Conservation (phyloP, 1,140 invertebrate species). For the Pissodes strobi region DNA sequence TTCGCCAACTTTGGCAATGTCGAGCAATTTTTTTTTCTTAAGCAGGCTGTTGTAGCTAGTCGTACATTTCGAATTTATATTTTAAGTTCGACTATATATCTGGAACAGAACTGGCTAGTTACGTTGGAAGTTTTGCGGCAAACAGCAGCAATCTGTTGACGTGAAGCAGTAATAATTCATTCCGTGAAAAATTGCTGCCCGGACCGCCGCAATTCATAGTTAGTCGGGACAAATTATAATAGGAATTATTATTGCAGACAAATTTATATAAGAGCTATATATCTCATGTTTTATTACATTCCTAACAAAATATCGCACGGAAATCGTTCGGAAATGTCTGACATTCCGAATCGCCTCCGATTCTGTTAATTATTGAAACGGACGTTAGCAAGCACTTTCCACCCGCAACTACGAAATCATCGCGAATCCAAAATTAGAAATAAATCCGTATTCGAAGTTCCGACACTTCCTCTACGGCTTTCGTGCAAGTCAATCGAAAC, state of each 20-base stretch:
- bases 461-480: conserved; percentile 6
- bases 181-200: neutral
- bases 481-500: conserved; percentile 50
- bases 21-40: too few species aligned
- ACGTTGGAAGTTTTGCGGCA: neutral
- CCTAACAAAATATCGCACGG: too few species aligned
- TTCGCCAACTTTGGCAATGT: too few species aligned
- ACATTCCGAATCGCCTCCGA: too few species aligned
- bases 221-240: neutral
- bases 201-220: too few species aligned
- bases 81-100: neutral
- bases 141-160: too few species aligned
- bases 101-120: neutral
- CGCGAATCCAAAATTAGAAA: conserved; percentile 11
- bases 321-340: too few species aligned
- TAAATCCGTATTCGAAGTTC: conserved; percentile 20
- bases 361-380: neutral
- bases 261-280: too few species aligned
- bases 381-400: neutral
- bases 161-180: neutral
- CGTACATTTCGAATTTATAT: neutral
- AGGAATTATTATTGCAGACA: neutral
- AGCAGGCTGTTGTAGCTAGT: too few species aligned
- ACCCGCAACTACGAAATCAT: conserved; percentile 7
- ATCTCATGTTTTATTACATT: too few species aligned